Conservation (phyloP, 2,113 vertebrate species). For the Cyprinodon variegatus region DNA sequence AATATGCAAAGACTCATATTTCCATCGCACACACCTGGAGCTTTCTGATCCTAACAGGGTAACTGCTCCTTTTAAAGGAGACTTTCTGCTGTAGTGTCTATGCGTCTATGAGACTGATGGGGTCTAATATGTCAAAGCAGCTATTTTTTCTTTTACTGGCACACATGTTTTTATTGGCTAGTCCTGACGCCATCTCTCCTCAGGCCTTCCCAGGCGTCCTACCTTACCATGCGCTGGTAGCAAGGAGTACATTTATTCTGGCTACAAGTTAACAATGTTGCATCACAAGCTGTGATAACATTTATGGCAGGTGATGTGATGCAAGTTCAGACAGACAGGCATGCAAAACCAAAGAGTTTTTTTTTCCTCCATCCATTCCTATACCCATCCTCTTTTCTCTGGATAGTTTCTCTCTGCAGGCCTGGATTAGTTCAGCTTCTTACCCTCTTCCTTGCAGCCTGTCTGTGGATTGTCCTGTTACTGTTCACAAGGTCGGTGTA, state of each 20-base stretch:
- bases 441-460: slow-evolving; percentile 30
- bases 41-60: slow-evolving; percentile 38
- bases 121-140: slow-evolving; percentile 22
- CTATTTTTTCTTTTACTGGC: slow-evolving; percentile 2
- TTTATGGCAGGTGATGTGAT: slow-evolving; percentile 23
- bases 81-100: slow-evolving; percentile 57
- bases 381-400: neutral
- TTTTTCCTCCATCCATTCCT: slow-evolving; percentile 3
- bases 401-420: slow-evolving; percentile 25
- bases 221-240: slow-evolving; percentile 26
- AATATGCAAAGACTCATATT: slow-evolving; percentile 51
- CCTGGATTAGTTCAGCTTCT: slow-evolving; percentile 49
- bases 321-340: slow-evolving; percentile 36
- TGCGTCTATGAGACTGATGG: slow-evolving; percentile 19
- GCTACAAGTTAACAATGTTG: slow-evolving; percentile 17
- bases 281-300: neutral
- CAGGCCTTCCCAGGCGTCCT: slow-evolving; percentile 52
- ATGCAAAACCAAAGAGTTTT: slow-evolving; percentile 13
- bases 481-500: slow-evolving; percentile 54
- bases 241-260: slow-evolving; percentile 16
- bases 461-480: slow-evolving; percentile 37
- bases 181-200: slow-evolving; percentile 39
- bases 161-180: slow-evolving; percentile 5
- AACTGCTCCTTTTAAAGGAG: slow-evolving; percentile 33
- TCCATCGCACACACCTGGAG: slow-evolving; percentile 30